Base-by-base conservation (phyloP, 2,797 vertebrate genomes). In the Coilia nasus region DNA sequence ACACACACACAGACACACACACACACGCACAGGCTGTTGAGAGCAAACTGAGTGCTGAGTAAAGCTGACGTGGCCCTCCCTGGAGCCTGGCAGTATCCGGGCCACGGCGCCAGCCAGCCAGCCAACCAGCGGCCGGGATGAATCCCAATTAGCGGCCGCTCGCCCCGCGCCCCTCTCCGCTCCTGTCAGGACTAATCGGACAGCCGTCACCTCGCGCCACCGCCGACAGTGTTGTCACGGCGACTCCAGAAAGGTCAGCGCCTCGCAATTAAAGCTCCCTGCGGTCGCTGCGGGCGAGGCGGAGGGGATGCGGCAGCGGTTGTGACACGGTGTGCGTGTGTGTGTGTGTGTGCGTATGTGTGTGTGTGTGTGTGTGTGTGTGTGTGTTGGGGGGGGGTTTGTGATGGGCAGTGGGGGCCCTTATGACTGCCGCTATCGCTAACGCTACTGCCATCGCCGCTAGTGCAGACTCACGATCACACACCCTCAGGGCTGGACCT, bases 231-330 rank as follows among this genome's bases (percentile, higher is more conserved):
- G 92, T 91, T 94, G 94, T 95, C 93, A 94, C 93, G 62, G 91
- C 91, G 67, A 90, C 93, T 91, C 90, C 81, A 92, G 92, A 95
- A 95, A 95, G 95, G 95, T 96, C 95, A 95, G 91, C 91, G 92
- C 89, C 92, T 91, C 90, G 93, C 93, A 96, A 96, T 96, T 96
- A 96, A 95, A 95, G 93, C 92, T 91, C 92, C 93, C 93, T 92
- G 91, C 90, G 88, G 90, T 92, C 89, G 89, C 85, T 81, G 78
- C 47, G 83, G 83, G 81, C 17, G 60, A 83, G 80, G 47, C n/a
- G 14, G 35, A 81, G 59, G 83, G 86, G 67, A 86, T 47, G 12
- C 35, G 5, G 82, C 25, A 56, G n/a, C 19, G 10, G 57, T 64
- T 31, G 25, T 81, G 83, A 82, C 78, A 75, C 25, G 50, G 14